A percentile compares a stretch with the other conserved stretches of the same genome.
These are phyloP conservation scores for Progne subis DNA, from an alignment of 2,113 vertebrate genomes.

Conservation along the genomic window DNA sequence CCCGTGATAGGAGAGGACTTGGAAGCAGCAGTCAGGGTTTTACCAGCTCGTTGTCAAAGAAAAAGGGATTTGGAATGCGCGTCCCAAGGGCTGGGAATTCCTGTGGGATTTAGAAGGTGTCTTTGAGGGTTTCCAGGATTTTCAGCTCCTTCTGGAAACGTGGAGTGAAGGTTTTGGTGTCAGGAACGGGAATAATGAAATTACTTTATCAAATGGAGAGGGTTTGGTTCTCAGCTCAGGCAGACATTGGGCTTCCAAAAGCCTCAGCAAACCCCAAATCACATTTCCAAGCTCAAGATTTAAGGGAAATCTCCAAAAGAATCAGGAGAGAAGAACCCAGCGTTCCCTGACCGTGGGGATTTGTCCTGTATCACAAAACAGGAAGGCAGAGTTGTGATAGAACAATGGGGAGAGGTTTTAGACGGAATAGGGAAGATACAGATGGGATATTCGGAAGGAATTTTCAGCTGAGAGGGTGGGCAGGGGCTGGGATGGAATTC, in stretches of 20 bases:
- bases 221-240: not conserved
- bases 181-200: not conserved
- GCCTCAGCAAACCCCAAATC: not conserved
- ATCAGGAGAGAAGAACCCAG: not conserved
- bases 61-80: not conserved
- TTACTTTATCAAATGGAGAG: not conserved
- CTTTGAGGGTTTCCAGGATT: not conserved
- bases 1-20: not conserved
- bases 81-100: not conserved
- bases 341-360: too few relatives aligned
- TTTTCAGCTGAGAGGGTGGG: not conserved
- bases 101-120: not conserved
- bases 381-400: not conserved
- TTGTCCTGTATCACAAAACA: not conserved
- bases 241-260: not conserved
- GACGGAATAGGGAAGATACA: not conserved
- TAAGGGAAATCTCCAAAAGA: not conserved
- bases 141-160: not conserved
- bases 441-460: fast-evolving
- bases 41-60: not conserved
- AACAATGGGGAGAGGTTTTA: not conserved
- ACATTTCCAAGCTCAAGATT: not conserved
- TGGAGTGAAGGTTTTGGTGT: not conserved
- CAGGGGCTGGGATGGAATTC: not conserved
- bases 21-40: not conserved